Base-by-base conservation (phyloP, 2,113 vertebrate genomes). In the Tragelaphus imberbis region DNA sequence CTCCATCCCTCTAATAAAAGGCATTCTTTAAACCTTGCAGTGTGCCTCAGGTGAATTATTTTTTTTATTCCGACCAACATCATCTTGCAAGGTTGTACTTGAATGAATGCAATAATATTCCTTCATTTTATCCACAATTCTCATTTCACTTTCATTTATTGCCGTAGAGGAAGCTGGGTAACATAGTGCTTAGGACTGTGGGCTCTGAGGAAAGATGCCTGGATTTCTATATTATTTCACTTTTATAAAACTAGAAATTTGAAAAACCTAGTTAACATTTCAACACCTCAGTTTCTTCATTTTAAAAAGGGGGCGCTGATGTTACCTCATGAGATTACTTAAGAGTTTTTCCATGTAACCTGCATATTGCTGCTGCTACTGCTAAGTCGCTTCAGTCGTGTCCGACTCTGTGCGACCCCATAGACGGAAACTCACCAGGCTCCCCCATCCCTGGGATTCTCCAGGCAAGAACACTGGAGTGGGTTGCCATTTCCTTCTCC, bases 101-200 rank as follows among this genome's bases (percentile, higher is more conserved):
- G 27, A 84, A 56, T 16, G 13, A 77, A 51, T 15, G 6, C 11
- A 47, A 17, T 59, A 81, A 5, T 17, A 12, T 58, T 68, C 33
- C 16, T 51, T n/a, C 6, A 8, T 23, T 0, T 44, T 55, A 59
- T 13, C 0, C 25, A 16, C n/a, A 9, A 0, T 7, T 84, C 47
- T 71, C 16, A 49, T 79, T 7, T 85, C 61, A 23, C 11, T 68
- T 90, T 88, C 23, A 33, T 88, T 49, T 33, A 56, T 61, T 82
- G 15, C 8, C 44, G 51, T 71, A 79, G 40, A 88, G 14, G 17
- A 85, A 79, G n/a, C 11, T 82, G 14, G 17, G 25, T n/a, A 12
- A 4, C 30, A 5, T 14, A 27, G 7, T 71, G 65, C 2, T 47
- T 2, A 80, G 10, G 2, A 58, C 2, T 16, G 12, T 36, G 36